Evolutionary conservation across 2,113 vertebrate genomes (phyloP), one percentile per base, ranked within the genome.

Genomic region (Meles meles): DNA sequence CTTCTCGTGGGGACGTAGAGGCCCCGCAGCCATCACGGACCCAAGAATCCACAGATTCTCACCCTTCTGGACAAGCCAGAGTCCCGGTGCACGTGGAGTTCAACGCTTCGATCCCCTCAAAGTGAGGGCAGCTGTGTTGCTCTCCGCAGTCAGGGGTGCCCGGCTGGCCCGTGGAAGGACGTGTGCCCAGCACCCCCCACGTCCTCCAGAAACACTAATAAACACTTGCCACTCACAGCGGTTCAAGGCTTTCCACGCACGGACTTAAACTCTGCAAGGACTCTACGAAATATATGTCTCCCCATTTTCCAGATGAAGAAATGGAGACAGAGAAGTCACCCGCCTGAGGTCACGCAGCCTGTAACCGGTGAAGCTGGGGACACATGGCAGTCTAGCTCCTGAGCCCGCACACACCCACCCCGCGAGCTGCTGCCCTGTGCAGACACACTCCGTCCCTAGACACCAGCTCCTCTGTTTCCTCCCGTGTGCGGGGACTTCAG

Each of bases 261-360:
- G 15, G 34, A 80, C 13, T 74, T 82, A 42, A 76, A 77, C 15
- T 89, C 49, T 67, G 55, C 55, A 23, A 69, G 5, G 37, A 14
- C 42, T 3, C 47, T 1, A 5, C 21, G 63, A 69, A 34, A 18
- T 13, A n/a, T 1, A 17, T 47, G 31, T 12, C 31, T 31, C n/a
- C 25, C 37, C 57, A 76, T 52, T 39, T 61, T 39, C 39, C 42
- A 84, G 83, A 55, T 23, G 47, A 61, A 31, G 21, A 69, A 25
- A n/a, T 21, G 6, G 63, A 3, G 85, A 93, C 72, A 96, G 85
- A 90, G 82, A 96, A 39, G 72, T 31, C 39, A 88, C 31, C 63
- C 81, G 71, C 20, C 74, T 29, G 42, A 81, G 9, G 63, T 79
- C 80, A 57, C 31, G 17, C 39, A 52, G 63, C 59, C 84, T 25